Evolutionary conservation across 2,113 vertebrate genomes (phyloP).

Genomic region (Nymphicus hollandicus): DNA sequence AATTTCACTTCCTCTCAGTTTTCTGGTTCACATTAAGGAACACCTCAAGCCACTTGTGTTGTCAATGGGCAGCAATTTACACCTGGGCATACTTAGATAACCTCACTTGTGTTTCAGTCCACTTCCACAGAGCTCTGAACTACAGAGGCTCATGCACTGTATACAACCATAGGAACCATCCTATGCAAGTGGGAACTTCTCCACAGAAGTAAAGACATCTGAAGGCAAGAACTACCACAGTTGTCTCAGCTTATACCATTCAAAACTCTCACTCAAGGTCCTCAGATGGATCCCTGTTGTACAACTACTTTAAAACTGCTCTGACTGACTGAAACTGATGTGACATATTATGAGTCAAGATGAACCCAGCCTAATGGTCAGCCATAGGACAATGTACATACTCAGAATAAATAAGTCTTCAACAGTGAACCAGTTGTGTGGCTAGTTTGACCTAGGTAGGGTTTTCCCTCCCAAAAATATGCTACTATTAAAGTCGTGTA

Average conservation of each 20-base stretch:
- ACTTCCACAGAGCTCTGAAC: not conserved
- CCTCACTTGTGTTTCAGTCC: not conserved
- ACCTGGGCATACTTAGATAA: not conserved
- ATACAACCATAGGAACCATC: not conserved
- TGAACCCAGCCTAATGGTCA: not conserved
- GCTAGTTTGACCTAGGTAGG: not conserved
- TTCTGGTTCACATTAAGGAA: not conserved
- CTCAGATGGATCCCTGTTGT: not conserved
- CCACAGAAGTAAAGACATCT: not conserved
- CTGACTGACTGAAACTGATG: accelerated
- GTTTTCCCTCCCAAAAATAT: not conserved
- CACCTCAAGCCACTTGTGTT: not conserved
- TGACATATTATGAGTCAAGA: not conserved
- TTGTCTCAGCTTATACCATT: not conserved
- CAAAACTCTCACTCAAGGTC: not conserved
- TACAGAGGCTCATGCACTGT: not conserved
- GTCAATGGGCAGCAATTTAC: not conserved
- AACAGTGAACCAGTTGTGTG: not conserved
- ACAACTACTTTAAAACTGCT: not conserved
- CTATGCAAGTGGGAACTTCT: not conserved
- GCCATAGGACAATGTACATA: not conserved
- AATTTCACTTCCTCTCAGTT: not conserved
- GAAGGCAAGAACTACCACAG: not conserved
- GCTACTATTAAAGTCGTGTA: not conserved
- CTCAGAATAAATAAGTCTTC: not conserved